Conservation (phyloP, 2,888 invertebrate species). For the Thymelicus lineola region DNA sequence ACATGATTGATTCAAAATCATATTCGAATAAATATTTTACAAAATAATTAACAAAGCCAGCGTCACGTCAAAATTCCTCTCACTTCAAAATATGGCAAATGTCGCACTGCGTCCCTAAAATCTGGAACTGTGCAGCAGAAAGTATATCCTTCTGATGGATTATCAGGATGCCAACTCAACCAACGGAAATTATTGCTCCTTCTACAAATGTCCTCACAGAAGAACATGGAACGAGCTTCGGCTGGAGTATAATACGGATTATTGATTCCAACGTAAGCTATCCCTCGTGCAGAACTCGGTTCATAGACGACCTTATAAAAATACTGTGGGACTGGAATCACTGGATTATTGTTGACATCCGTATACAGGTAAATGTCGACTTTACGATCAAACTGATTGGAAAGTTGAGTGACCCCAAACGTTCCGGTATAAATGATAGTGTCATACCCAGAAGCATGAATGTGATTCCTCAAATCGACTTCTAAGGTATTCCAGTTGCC, state of each 20-base stretch:
- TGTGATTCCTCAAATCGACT: slow-evolving; percentile 68
- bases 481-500: slow-evolving; percentile 86
- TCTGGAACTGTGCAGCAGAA: slow-evolving; percentile 86
- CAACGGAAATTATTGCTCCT: slow-evolving; percentile 81
- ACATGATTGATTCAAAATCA: background rate
- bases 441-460: slow-evolving; percentile 60
- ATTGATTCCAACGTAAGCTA: slow-evolving; percentile 87
- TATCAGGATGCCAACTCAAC: slow-evolving; percentile 83
- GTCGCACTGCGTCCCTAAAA: slow-evolving; percentile 75
- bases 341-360: slow-evolving; percentile 68
- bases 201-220: slow-evolving; percentile 80
- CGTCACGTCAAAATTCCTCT: slow-evolving; percentile 59
- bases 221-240: slow-evolving; percentile 63
- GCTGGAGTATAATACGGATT: slow-evolving; percentile 80
- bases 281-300: slow-evolving; percentile 70
- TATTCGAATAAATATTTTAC: background rate
- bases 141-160: slow-evolving; percentile 79
- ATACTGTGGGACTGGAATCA: slow-evolving; percentile 76
- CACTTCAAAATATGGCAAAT: slow-evolving; percentile 82
- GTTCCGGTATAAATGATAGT: slow-evolving; percentile 86
- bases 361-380: slow-evolving; percentile 70
- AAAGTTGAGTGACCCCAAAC: slow-evolving; percentile 82
- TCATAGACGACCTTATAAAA: slow-evolving; percentile 85
- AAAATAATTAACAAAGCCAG: background rate
- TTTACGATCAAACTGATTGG: slow-evolving; percentile 63